phyloP scores from a whole-genome alignment of 2,797 vertebrate genomes.

The Forpus xanthops region DNA sequence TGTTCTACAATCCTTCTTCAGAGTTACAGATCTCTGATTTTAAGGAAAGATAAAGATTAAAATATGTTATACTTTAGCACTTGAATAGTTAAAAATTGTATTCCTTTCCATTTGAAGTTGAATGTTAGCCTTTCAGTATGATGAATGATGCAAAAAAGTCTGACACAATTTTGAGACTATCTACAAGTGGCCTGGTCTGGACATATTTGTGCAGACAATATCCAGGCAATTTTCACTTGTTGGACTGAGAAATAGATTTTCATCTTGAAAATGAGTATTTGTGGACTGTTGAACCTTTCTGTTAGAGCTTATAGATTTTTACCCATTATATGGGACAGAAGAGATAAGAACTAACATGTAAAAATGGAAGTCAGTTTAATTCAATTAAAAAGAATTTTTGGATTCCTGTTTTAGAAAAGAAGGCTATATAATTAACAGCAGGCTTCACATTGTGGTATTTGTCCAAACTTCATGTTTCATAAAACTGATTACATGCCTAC shows the following conservation, averaged over 20 bases:
- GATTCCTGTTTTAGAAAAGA: neutral
- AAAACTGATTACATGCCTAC: neutral
- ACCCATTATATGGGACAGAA: neutral
- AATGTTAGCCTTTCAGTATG: slow-evolving; percentile 23
- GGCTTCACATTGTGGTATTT: neutral
- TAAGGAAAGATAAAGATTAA: slow-evolving; percentile 59
- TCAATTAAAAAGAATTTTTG: neutral
- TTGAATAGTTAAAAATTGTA: slow-evolving; percentile 28
- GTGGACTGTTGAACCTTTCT: neutral
- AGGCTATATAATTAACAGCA: neutral
- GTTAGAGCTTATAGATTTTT: neutral
- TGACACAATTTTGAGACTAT: neutral
- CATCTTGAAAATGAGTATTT: neutral
- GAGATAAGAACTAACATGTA: neutral
- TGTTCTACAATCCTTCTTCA: slow-evolving; percentile 58
- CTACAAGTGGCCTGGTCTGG: neutral
- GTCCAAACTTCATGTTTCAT: neutral
- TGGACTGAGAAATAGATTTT: neutral
- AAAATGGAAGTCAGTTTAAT: neutral
- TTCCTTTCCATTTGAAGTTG: slow-evolving; percentile 56
- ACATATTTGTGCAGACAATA: neutral
- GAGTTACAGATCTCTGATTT: slow-evolving; percentile 69
- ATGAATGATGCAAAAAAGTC: neutral
- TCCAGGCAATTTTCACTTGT: slow-evolving; percentile 1
- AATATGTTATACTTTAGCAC: slow-evolving; percentile 34